Evolutionary conservation across 2,113 vertebrate species (phyloP).

Genomic region (Prochilodus magdalenae): DNA sequence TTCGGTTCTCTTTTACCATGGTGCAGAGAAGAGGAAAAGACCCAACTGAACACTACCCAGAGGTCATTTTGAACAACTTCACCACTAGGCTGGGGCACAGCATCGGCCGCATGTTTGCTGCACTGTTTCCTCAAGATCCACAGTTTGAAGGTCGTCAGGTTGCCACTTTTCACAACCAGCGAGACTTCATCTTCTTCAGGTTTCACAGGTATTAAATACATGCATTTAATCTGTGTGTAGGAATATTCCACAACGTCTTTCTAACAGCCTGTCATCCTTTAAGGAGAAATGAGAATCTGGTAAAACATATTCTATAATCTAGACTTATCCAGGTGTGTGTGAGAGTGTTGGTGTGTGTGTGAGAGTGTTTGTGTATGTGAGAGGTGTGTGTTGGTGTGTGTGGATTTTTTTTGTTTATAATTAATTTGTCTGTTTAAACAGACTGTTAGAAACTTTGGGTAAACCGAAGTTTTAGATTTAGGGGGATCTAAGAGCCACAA

Average conservation of each 20-base stretch:
- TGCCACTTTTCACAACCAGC: conserved; percentile 97
- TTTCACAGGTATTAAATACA: conserved; percentile 86
- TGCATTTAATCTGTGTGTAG: neutral
- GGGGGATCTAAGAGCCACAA: no score
- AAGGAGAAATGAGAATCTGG: no score
- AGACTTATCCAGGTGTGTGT: no score
- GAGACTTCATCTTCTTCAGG: conserved; percentile 97
- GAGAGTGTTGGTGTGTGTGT: no score
- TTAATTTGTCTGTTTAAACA: no score
- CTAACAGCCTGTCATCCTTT: no score
- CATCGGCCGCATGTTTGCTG: conserved; percentile 91
- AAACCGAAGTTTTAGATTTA: no score
- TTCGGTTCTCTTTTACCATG: neutral
- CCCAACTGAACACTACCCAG: conserved; percentile 89
- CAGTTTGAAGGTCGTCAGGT: conserved; percentile 95
- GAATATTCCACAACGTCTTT: neutral
- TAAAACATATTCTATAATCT: no score
- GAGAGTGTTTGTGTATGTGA: no score
- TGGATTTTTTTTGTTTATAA: no score
- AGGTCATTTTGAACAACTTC: conserved; percentile 97
- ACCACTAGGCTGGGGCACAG: conserved; percentile 91
- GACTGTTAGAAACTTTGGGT: no score
- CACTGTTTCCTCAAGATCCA: conserved; percentile 93
- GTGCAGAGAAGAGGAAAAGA: conserved; percentile 88
- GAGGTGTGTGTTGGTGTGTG: no score